These are phyloP conservation scores for Sterna hirundo DNA, from an alignment of 2,113 vertebrate species.

Conservation along the genomic window DNA sequence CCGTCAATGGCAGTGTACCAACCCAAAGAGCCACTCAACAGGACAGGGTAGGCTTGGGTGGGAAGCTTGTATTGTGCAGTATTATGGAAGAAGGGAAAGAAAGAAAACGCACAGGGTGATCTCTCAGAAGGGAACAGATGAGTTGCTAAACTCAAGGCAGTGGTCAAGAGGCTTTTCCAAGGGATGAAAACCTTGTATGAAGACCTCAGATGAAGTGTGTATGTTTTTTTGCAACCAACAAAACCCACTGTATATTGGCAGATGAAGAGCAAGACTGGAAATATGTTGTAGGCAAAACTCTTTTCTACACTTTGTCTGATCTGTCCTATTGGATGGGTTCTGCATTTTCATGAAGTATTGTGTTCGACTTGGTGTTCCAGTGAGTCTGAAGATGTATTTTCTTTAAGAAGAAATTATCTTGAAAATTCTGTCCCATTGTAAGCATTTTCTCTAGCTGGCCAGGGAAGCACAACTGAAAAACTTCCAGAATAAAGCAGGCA, in stretches of 20 bases:
- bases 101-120: background rate
- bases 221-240: rapidly evolving
- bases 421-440: background rate
- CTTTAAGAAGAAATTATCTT: background rate
- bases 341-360: background rate
- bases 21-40: background rate
- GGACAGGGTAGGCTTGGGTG: background rate
- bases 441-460: background rate
- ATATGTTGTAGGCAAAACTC: background rate
- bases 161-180: background rate
- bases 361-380: background rate
- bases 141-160: background rate
- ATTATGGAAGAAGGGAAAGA: background rate
- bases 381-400: background rate
- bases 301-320: background rate
- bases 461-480: background rate
- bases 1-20: background rate
- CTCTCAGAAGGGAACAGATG: background rate
- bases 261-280: background rate
- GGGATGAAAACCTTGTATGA: background rate
- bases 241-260: background rate
- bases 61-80: background rate
- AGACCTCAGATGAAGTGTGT: background rate
- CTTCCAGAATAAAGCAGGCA: background rate
- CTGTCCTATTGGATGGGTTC: background rate